A percentile compares a stretch with the other conserved stretches of the same genome.
These are phyloP conservation scores for Euleptes europaea DNA, from an alignment of 2,113 vertebrate genomes.

Conservation along the genomic window DNA sequence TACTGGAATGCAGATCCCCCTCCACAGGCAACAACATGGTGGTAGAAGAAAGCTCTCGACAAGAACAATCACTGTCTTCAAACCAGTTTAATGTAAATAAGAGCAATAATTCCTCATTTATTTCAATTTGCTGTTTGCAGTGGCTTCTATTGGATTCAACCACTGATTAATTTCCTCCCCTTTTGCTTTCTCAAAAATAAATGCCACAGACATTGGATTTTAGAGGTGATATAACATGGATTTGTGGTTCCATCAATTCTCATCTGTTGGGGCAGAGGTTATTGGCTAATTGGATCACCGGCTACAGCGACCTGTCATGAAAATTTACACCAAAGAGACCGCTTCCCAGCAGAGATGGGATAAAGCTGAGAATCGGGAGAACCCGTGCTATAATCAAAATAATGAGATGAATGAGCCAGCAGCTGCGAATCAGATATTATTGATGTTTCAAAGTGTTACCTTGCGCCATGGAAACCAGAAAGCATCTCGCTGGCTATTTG, in stretches of 20 bases:
- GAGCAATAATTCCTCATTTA: not conserved
- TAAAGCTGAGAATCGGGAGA: slow-evolving; percentile 2
- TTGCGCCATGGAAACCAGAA: slow-evolving; percentile 20
- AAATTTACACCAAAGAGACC: not conserved
- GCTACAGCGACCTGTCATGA: slow-evolving; percentile 5
- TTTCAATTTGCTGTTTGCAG: slow-evolving; percentile 28
- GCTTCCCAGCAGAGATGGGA: not conserved
- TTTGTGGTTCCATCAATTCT: slow-evolving; percentile 56
- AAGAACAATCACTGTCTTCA: not conserved
- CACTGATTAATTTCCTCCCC: slow-evolving; percentile 57
- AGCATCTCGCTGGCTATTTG: slow-evolving; percentile 21
- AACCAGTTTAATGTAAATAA: not conserved
- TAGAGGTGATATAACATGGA: slow-evolving; percentile 49
- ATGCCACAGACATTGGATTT: slow-evolving; percentile 44
- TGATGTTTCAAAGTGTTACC: not conserved
- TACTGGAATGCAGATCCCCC: no score
- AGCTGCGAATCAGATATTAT: slow-evolving; percentile 38
- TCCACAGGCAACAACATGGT: no score
- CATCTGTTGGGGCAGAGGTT: slow-evolving; percentile 40
- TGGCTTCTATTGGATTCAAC: slow-evolving; percentile 57
- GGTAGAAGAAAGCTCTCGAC: no score
- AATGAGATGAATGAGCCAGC: not conserved
- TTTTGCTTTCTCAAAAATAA: slow-evolving; percentile 60
- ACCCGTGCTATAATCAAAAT: not conserved
- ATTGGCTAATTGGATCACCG: slow-evolving; percentile 40